Evolutionary conservation across 2,888 invertebrate genomes (phyloP).

Genomic region (Eupithecia inturbata): DNA sequence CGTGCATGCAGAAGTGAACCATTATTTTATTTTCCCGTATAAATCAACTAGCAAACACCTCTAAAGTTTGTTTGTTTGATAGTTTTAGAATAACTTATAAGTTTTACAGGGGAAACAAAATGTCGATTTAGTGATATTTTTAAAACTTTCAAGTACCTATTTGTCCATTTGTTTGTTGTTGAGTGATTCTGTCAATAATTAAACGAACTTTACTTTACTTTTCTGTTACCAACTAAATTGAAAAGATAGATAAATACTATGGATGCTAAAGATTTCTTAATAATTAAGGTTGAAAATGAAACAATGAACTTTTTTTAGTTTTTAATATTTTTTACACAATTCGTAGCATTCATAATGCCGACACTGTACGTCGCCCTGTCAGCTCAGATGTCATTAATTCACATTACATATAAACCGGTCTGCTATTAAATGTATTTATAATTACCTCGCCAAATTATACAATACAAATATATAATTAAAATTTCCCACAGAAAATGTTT

Average conservation of each 20-base stretch:
- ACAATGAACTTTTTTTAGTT: constrained; percentile 78
- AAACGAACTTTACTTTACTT: background rate
- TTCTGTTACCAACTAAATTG: background rate
- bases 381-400: constrained; percentile 52
- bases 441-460: constrained; percentile 69
- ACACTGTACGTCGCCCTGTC: constrained; percentile 66
- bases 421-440: constrained; percentile 56
- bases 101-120: constrained; percentile 20
- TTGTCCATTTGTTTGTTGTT: background rate
- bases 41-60: constrained; percentile 29
- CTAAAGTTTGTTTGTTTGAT: constrained; percentile 11
- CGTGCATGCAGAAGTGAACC: constrained; percentile 31
- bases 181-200: background rate
- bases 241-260: background rate
- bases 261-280: background rate
- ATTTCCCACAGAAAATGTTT: constrained; percentile 60
- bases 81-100: constrained; percentile 30
- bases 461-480: constrained; percentile 80
- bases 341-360: constrained; percentile 85
- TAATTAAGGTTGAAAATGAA: constrained; percentile 59
- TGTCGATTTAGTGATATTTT: background rate
- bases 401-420: constrained; percentile 69
- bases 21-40: constrained; percentile 27
- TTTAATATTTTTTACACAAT: constrained; percentile 86
- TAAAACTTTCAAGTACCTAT: background rate